Percentiles rank a stretch among this genome's conserved stretches.
Evolutionary conservation across 2,797 vertebrate species (phyloP).

Genomic region (Bothrops alternatus): DNA sequence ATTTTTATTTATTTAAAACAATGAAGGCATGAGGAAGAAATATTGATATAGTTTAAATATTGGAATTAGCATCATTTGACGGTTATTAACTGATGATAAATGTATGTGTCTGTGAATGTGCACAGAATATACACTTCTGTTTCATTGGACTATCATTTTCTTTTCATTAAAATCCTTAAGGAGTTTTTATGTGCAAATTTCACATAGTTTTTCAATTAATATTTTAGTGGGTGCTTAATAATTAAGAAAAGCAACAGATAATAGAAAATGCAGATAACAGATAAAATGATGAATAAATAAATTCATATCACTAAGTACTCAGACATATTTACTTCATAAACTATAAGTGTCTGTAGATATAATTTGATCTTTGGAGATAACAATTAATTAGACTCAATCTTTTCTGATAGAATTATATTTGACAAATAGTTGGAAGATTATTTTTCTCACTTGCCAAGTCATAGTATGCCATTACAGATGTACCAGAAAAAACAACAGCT

Average conservation of each 20-base stretch:
- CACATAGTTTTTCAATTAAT: slow-evolving; percentile 42
- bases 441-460: not conserved
- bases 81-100: not conserved
- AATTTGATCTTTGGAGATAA: not conserved
- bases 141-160: slow-evolving; percentile 57
- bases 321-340: not conserved
- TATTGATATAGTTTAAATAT: not conserved
- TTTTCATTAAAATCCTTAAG: slow-evolving; percentile 56
- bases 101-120: not conserved
- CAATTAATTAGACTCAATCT: slow-evolving; percentile 12
- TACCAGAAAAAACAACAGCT: not conserved
- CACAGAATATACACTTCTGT: slow-evolving; percentile 31
- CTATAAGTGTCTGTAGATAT: not conserved
- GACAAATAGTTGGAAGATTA: not conserved
- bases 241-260: slow-evolving; percentile 59
- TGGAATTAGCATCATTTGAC: not conserved
- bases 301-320: not conserved
- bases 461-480: not conserved
- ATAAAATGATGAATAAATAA: slow-evolving; percentile 63
- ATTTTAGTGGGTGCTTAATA: slow-evolving; percentile 30
- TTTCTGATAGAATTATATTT: slow-evolving; percentile 2
- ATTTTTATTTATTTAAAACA: not conserved
- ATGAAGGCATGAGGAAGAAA: not conserved
- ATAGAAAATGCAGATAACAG: slow-evolving; percentile 53
- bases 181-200: slow-evolving; percentile 55